Evolutionary conservation across 2,797 vertebrate species (phyloP).

Genomic region (Rhincodon typus): DNA sequence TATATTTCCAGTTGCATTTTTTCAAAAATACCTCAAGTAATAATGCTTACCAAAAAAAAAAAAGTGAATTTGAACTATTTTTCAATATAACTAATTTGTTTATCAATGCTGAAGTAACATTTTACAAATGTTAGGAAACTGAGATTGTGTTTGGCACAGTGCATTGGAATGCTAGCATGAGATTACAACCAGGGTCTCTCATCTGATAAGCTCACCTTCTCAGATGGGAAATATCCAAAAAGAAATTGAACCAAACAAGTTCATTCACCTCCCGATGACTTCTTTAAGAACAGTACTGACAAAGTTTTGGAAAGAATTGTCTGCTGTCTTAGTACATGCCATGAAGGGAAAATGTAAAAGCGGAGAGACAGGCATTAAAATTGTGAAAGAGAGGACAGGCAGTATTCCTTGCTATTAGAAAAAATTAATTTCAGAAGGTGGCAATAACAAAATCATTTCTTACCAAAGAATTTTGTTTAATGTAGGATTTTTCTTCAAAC

Average conservation of each 20-base stretch:
- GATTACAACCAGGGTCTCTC: background rate
- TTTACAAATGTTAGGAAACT: background rate
- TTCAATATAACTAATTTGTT: background rate
- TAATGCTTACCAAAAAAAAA: background rate
- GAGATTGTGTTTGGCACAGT: background rate
- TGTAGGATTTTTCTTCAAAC: conserved; percentile 46
- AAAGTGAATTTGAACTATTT: background rate
- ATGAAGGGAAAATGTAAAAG: background rate
- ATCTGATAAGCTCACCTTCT: background rate
- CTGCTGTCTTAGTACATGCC: background rate
- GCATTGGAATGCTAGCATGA: background rate
- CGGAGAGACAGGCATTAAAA: background rate
- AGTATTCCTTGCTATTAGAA: background rate
- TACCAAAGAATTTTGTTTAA: conserved; percentile 57
- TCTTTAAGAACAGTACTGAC: background rate
- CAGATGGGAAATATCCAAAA: background rate
- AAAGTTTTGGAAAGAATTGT: background rate
- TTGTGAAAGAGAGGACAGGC: background rate
- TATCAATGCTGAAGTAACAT: background rate
- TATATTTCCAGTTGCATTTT: background rate
- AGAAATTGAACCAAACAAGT: background rate
- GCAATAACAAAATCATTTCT: conserved; percentile 41
- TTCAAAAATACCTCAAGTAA: background rate
- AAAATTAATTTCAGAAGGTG: background rate
- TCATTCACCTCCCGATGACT: background rate